Conservation (phyloP, 2,113 vertebrate species). For the Mungos mungo region DNA sequence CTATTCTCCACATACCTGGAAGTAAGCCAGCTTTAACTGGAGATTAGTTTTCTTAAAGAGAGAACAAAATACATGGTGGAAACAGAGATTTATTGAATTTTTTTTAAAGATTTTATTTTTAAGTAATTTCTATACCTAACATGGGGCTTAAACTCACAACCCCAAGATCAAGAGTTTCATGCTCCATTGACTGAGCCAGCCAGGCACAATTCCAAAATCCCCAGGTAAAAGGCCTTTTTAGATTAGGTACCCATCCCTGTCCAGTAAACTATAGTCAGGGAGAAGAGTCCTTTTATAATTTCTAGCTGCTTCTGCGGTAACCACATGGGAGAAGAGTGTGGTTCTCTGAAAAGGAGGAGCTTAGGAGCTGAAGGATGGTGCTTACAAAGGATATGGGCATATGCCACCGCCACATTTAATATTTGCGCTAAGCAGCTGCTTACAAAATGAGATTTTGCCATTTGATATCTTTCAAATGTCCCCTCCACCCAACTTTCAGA, state of each 20-base stretch:
- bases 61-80: not conserved
- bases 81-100: not conserved
- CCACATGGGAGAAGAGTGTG: not conserved
- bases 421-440: not conserved
- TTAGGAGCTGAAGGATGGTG: not conserved
- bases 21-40: not conserved
- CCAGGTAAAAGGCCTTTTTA: not conserved
- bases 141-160: not conserved
- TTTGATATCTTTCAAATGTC: not conserved
- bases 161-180: not conserved
- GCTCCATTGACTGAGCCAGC: not conserved
- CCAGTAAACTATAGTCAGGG: not conserved
- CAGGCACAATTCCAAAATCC: not conserved
- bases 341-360: not conserved
- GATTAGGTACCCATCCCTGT: not conserved
- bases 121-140: not conserved
- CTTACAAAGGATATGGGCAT: not conserved
- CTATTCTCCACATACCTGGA: not conserved
- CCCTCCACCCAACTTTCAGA: not conserved
- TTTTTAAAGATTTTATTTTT: not conserved
- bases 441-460: not conserved
- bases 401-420: not conserved
- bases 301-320: not conserved
- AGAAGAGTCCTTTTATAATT: not conserved
- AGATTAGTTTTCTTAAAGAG: conserved; percentile 23